Evolutionary conservation across 2,113 vertebrate genomes (phyloP).

Genomic region (Channa argus): DNA sequence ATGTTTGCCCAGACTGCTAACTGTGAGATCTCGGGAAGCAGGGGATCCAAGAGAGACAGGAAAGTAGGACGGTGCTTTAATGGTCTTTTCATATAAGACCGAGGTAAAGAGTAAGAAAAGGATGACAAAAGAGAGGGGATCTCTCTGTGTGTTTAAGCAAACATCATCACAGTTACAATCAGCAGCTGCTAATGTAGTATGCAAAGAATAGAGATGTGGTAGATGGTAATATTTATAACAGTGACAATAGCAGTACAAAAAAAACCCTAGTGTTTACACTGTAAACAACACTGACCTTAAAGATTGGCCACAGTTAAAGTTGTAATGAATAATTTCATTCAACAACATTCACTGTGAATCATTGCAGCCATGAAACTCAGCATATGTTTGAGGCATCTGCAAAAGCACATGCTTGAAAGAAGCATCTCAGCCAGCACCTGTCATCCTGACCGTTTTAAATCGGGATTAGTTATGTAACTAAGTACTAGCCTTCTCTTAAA

Average conservation of each 20-base stretch:
- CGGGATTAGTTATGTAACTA: constrained; percentile 75
- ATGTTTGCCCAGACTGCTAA: constrained; percentile 50
- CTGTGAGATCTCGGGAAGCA: constrained; percentile 18
- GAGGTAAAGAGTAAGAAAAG: background rate
- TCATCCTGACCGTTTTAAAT: constrained; percentile 50
- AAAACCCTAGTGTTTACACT: too few species aligned
- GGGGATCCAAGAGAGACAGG: background rate
- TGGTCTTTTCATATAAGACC: constrained; percentile 1
- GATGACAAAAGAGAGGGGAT: background rate
- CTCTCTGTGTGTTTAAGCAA: background rate
- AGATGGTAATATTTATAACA: too few species aligned
- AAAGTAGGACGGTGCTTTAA: background rate
- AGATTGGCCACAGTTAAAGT: background rate
- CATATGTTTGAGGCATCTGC: background rate
- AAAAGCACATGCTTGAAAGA: constrained; percentile 26
- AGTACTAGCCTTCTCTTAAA: constrained; percentile 61
- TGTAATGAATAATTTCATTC: background rate
- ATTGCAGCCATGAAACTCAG: background rate
- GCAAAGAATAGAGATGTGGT: too few species aligned
- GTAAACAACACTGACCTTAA: too few species aligned
- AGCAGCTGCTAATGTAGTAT: background rate
- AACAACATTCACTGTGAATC: background rate
- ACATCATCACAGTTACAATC: background rate
- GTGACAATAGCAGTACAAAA: too few species aligned
- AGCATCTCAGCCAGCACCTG: constrained; percentile 12